These are phyloP conservation scores for Formica selysi DNA, from an alignment of 1,140 invertebrate genomes.

Conservation along the genomic window DNA sequence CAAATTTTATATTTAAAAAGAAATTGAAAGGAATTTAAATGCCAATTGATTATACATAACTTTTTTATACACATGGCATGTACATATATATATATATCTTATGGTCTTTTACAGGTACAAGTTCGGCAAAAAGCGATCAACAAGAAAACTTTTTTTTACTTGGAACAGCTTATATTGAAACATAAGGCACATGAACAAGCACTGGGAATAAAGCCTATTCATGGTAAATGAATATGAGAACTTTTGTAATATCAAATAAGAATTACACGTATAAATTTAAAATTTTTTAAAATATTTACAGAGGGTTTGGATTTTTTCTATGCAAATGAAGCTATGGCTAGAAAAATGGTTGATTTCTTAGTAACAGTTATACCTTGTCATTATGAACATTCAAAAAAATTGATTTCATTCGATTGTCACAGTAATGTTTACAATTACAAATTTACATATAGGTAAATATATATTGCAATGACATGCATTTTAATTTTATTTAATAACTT, in stretches of 20 bases:
- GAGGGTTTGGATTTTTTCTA: conserved; percentile 99
- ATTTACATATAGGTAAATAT: conserved; percentile 90
- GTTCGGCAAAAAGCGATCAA: conserved; percentile 95
- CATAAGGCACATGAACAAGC: conserved; percentile 97
- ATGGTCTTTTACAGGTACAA: conserved; percentile 89
- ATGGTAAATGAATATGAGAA: conserved; percentile 88
- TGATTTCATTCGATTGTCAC: conserved; percentile 99
- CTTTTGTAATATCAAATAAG: conserved; percentile 33
- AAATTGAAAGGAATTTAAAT: conserved; percentile 30
- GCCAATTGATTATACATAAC: background rate
- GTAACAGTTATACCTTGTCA: conserved; percentile 94
- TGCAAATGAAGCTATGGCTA: conserved; percentile 94
- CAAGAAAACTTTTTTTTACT: conserved; percentile 99
- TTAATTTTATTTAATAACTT: conserved; percentile 16
- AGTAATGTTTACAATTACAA: conserved; percentile 99
- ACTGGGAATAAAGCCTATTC: conserved; percentile 96
- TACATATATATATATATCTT: background rate
- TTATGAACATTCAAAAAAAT: conserved; percentile 96
- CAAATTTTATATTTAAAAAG: background rate
- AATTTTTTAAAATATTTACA: conserved; percentile 84
- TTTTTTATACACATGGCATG: background rate
- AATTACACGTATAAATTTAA: conserved; percentile 34
- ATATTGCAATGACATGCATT: background rate
- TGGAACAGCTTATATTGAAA: conserved; percentile 99
- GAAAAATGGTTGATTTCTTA: conserved; percentile 98